A percentile compares a stretch with the other conserved stretches of the same genome.
Evolutionary conservation across 2,888 invertebrate genomes (phyloP).

Genomic region (Gnatocerus cornutus): DNA sequence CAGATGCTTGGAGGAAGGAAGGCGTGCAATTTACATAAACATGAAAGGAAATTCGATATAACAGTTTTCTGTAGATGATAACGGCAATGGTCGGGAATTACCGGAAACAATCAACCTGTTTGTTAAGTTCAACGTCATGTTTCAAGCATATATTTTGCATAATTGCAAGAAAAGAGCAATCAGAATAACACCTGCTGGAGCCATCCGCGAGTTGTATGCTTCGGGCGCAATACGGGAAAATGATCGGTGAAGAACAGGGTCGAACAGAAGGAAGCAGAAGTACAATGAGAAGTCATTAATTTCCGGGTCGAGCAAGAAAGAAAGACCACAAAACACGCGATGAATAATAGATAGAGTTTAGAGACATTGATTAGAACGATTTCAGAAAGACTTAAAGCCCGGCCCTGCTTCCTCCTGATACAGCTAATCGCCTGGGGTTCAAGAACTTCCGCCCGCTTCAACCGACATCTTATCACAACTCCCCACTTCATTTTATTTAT

Average conservation of each 20-base stretch:
- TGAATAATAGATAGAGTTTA: no score
- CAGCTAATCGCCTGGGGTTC: background rate
- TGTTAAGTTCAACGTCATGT: constrained; percentile 2
- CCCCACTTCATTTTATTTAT: no score
- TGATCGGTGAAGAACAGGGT: no score
- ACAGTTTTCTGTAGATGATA: constrained; percentile 1
- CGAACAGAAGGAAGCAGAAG: no score
- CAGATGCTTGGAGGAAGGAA: constrained; percentile 9
- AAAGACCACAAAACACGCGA: no score
- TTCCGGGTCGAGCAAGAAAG: no score
- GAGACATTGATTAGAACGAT: no score
- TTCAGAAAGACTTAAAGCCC: no score
- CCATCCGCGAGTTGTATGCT: background rate
- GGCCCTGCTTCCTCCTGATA: no score
- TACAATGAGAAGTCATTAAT: no score
- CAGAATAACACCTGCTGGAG: constrained; percentile 10
- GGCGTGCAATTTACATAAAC: constrained; percentile 4
- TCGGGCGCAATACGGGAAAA: background rate
- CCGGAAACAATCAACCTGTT: constrained; percentile 13
- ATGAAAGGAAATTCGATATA: constrained; percentile 1
- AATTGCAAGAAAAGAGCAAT: constrained; percentile 8
- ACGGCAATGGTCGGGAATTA: constrained; percentile 6
- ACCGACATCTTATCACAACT: no score
- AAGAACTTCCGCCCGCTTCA: constrained; percentile 6
- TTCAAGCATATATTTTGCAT: background rate